A percentile compares a stretch with the other conserved stretches of the same genome.
phyloP scores from a whole-genome alignment of 2,888 invertebrate species.

The Crocallis elinguaria region DNA sequence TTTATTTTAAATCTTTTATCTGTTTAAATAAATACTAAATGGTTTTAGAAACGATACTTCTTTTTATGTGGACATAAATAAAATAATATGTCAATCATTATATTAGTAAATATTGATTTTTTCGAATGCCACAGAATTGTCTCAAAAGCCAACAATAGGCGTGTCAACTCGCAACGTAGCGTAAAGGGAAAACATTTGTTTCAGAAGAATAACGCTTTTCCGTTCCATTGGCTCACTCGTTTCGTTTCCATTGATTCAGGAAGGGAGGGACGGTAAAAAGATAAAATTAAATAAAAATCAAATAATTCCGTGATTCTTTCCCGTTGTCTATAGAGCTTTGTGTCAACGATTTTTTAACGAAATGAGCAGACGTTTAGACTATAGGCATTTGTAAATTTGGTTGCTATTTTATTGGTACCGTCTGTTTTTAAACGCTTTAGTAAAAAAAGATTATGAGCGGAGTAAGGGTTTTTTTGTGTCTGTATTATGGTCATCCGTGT shows the following conservation, averaged over 20 bases:
- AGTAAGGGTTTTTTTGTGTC: too few relatives aligned
- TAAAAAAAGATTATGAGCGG: too few relatives aligned
- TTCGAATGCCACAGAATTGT: conserved; percentile 12
- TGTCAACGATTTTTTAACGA: conserved; percentile 14
- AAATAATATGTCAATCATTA: background rate
- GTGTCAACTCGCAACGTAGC: conserved; percentile 48
- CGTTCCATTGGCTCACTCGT: conserved; percentile 63
- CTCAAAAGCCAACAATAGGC: conserved; percentile 45
- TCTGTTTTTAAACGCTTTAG: too few relatives aligned
- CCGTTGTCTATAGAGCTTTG: conserved; percentile 17
- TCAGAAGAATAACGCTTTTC: conserved; percentile 64
- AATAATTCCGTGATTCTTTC: conserved; percentile 31
- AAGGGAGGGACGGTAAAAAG: conserved; percentile 44
- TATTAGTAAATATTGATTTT: background rate
- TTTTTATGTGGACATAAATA: too few relatives aligned
- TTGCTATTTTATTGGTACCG: too few relatives aligned
- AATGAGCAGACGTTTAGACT: conserved; percentile 7
- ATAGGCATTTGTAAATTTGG: too few relatives aligned
- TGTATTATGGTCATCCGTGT: too few relatives aligned
- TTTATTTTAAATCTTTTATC: too few relatives aligned
- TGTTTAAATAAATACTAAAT: too few relatives aligned
- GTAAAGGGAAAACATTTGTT: conserved; percentile 60
- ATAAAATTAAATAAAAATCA: conserved; percentile 36
- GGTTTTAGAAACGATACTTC: too few relatives aligned
- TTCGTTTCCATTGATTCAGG: conserved; percentile 56